These are phyloP conservation scores for Neolamprologus modestus DNA, from an alignment of 2,113 vertebrate genomes.

Conservation along the genomic window DNA sequence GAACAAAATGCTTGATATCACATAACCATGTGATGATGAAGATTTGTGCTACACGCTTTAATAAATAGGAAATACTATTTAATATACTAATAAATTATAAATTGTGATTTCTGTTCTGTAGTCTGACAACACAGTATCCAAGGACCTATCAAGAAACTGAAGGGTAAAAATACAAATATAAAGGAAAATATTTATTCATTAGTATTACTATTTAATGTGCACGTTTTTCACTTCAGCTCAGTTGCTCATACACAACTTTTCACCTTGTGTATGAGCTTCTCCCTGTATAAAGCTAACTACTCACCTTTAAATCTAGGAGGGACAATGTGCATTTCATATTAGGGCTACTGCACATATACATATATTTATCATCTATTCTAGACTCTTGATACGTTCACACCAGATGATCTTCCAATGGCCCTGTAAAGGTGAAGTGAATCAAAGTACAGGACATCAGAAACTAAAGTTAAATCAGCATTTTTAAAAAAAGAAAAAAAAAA, in stretches of 20 bases:
- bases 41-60: not conserved
- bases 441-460: not conserved
- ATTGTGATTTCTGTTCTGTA: not conserved
- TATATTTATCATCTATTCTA: not conserved
- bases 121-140: not conserved
- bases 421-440: not conserved
- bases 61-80: not conserved
- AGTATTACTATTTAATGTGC: not conserved
- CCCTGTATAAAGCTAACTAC: not conserved
- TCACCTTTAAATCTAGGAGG: not conserved
- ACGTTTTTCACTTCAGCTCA: not conserved
- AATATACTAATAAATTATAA: not conserved
- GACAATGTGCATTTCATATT: not conserved
- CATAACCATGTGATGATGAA: not conserved
- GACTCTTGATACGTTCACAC: not conserved
- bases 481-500: rapidly evolving
- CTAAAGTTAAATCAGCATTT: not conserved
- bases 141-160: not conserved
- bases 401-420: not conserved
- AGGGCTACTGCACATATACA: not conserved
- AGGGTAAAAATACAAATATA: not conserved
- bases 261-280: not conserved
- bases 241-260: not conserved
- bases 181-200: not conserved
- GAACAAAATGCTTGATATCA: not conserved